Conservation (phyloP, 1,140 invertebrate genomes). For the Papilio machaon region DNA sequence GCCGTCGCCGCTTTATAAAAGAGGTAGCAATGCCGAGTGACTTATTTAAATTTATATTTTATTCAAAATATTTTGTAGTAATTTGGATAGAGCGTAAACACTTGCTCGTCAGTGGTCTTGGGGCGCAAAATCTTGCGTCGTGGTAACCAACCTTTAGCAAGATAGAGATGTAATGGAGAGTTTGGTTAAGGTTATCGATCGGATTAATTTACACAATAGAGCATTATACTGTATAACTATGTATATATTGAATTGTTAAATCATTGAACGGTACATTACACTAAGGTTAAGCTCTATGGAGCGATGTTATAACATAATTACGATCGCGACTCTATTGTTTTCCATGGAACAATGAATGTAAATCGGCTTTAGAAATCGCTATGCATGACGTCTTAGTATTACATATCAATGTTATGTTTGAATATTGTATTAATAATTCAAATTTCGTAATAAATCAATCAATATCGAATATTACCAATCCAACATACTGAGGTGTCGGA, state of each 20-base stretch:
- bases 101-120: no score
- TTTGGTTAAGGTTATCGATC: neutral
- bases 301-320: conserved; percentile 41
- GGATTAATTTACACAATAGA: conserved; percentile 20
- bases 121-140: no score
- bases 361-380: conserved; percentile 41
- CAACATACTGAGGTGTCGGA: neutral
- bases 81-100: no score
- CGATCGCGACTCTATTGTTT: conserved; percentile 40
- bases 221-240: neutral
- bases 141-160: neutral
- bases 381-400: conserved; percentile 40
- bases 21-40: neutral
- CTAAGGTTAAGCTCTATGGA: conserved; percentile 27
- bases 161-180: neutral
- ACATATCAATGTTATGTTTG: conserved; percentile 38
- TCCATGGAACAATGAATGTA: conserved; percentile 38
- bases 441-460: conserved; percentile 4
- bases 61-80: no score
- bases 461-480: neutral
- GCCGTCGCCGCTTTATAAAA: neutral
- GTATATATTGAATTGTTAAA: conserved; percentile 19
- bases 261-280: conserved; percentile 29
- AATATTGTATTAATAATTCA: conserved; percentile 34
- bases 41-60: neutral